A percentile compares a stretch with the other conserved stretches of the same genome.
phyloP scores from a whole-genome alignment of 2,797 vertebrate species.

The Macroramphosus scolopax region DNA sequence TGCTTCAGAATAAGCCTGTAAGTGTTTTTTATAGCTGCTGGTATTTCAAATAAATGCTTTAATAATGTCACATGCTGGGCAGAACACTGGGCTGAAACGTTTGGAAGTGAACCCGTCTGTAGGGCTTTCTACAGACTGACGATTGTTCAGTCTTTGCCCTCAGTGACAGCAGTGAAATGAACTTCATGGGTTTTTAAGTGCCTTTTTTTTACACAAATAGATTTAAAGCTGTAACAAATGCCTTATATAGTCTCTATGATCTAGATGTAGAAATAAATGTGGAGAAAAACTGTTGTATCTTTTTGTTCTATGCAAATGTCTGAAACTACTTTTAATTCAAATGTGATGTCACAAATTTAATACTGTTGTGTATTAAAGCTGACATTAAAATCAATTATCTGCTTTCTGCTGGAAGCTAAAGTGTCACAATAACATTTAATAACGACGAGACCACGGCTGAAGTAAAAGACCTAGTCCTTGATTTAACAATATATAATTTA shows the following conservation, averaged over 20 bases:
- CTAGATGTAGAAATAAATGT: too few species aligned
- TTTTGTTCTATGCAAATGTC: too few species aligned
- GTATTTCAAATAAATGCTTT: constrained; percentile 46
- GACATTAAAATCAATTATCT: too few species aligned
- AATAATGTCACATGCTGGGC: constrained; percentile 8
- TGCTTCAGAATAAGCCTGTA: constrained; percentile 48
- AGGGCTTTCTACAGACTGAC: background rate
- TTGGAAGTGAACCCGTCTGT: constrained; percentile 14
- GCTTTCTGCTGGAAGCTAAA: too few species aligned
- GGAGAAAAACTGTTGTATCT: too few species aligned
- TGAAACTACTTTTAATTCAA: too few species aligned
- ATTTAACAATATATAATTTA: constrained; percentile 97
- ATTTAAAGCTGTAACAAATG: background rate
- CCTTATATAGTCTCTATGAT: background rate
- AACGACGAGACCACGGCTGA: background rate
- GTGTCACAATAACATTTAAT: too few species aligned
- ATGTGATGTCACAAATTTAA: too few species aligned
- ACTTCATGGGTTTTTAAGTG: constrained; percentile 27
- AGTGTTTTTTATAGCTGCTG: constrained; percentile 48
- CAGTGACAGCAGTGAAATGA: constrained; percentile 5
- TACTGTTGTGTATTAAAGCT: too few species aligned
- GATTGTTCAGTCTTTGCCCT: constrained; percentile 11
- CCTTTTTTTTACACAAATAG: constrained; percentile 31
- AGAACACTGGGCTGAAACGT: constrained; percentile 1
- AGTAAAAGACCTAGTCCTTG: constrained; percentile 62